These are phyloP conservation scores for Thripadectes ignobilis DNA, from an alignment of 2,797 vertebrate genomes.

Conservation along the genomic window DNA sequence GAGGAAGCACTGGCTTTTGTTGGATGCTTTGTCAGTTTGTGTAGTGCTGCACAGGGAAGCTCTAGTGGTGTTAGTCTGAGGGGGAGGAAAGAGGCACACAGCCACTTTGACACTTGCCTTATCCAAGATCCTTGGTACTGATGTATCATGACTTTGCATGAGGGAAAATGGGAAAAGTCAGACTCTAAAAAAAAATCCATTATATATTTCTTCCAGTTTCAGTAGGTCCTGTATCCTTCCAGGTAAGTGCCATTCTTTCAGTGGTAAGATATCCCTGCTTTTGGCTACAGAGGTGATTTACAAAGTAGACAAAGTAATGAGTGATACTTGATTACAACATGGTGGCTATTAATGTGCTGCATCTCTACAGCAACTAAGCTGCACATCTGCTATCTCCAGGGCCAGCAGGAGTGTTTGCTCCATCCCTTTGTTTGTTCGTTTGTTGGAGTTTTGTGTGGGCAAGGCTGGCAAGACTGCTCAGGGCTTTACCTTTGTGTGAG, in stretches of 20 bases:
- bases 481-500: fast-evolving
- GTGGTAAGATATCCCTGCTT: neutral
- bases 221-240: neutral
- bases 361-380: neutral
- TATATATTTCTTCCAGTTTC: fast-evolving
- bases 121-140: neutral
- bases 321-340: fast-evolving
- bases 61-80: neutral
- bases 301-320: neutral
- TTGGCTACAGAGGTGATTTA: neutral
- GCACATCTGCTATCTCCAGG: neutral
- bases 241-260: neutral
- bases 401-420: neutral
- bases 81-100: neutral
- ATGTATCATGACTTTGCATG: neutral
- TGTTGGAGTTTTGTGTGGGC: neutral
- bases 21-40: neutral
- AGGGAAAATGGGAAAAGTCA: neutral
- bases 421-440: too few relatives aligned
- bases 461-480: neutral
- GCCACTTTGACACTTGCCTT: neutral
- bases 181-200: neutral
- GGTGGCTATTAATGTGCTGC: fast-evolving
- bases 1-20: neutral
- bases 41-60: fast-evolving